These are phyloP conservation scores for Portunus trituberculatus DNA, from an alignment of 1,140 invertebrate genomes.

Conservation along the genomic window DNA sequence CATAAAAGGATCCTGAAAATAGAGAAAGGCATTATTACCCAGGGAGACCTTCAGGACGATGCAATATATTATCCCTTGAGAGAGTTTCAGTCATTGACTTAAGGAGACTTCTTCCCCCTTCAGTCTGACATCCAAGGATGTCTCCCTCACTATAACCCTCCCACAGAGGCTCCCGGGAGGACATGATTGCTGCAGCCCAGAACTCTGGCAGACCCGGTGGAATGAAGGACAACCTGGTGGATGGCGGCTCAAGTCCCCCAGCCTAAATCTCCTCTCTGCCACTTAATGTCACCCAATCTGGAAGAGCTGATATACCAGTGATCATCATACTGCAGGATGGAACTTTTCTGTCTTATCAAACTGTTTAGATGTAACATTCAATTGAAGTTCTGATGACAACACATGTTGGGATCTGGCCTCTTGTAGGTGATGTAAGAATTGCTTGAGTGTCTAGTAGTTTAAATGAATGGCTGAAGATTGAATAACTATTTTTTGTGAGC, in stretches of 20 bases:
- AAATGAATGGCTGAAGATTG: not conserved
- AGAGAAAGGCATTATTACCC: no score
- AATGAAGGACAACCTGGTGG: conserved; percentile 70
- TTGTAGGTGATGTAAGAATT: not conserved
- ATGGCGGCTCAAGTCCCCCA: conserved; percentile 41
- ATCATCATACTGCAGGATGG: not conserved
- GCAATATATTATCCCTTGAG: not conserved
- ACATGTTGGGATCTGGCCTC: not conserved
- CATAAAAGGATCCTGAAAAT: no score
- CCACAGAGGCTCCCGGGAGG: conserved; percentile 67
- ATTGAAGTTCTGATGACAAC: not conserved
- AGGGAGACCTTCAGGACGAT: not conserved
- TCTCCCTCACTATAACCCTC: not conserved
- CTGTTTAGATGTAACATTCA: not conserved
- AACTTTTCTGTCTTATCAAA: not conserved
- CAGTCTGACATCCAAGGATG: not conserved
- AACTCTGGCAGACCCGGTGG: conserved; percentile 53
- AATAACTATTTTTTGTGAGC: no score
- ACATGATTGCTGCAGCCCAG: conserved; percentile 74
- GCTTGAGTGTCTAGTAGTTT: not conserved
- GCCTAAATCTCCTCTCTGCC: conserved; percentile 38
- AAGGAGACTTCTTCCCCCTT: no score
- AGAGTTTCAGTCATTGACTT: not conserved
- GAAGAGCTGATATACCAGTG: not conserved
- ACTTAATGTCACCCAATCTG: not conserved